Evolutionary conservation across 37 sponge, comb jelly and placozoan species (phyloP).

Genomic region (Geodia barretti): DNA sequence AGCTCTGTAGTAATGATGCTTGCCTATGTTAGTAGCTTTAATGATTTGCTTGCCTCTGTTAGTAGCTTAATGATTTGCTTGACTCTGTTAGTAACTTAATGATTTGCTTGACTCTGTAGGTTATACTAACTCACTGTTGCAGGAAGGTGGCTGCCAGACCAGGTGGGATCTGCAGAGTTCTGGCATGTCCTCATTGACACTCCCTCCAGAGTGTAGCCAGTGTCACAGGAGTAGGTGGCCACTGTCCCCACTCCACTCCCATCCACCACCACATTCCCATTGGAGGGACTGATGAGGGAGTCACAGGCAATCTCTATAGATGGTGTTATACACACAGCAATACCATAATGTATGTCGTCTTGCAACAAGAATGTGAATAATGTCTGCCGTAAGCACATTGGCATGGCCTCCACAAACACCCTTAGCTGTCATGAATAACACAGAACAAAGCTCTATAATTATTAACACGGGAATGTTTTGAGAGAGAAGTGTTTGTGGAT

Average conservation of each 20-base stretch:
- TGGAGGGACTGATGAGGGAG: not conserved
- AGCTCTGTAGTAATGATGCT: too few species aligned
- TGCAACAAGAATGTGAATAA: not conserved
- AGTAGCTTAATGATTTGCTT: too few species aligned
- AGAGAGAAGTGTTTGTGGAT: too few species aligned
- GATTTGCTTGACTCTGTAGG: not conserved
- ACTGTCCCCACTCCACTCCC: not conserved
- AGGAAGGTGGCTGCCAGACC: not conserved
- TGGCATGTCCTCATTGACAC: not conserved
- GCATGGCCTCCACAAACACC: too few species aligned
- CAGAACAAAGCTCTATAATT: too few species aligned
- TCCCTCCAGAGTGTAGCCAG: not conserved
- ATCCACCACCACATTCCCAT: not conserved
- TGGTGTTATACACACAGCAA: too few species aligned
- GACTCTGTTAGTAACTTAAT: too few species aligned
- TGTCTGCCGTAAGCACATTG: too few species aligned
- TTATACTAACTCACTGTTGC: not conserved
- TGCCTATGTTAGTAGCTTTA: too few species aligned
- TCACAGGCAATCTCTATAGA: not conserved
- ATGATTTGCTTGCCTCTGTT: too few species aligned
- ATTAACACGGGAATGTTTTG: too few species aligned
- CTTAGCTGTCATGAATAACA: too few species aligned
- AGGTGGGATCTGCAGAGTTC: not conserved
- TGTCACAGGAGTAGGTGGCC: not conserved
- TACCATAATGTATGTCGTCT: not conserved